A percentile compares a stretch with the other conserved stretches of the same genome.
Conservation (phyloP, 2,797 vertebrate genomes). For the Bryconaethiops microstoma region DNA sequence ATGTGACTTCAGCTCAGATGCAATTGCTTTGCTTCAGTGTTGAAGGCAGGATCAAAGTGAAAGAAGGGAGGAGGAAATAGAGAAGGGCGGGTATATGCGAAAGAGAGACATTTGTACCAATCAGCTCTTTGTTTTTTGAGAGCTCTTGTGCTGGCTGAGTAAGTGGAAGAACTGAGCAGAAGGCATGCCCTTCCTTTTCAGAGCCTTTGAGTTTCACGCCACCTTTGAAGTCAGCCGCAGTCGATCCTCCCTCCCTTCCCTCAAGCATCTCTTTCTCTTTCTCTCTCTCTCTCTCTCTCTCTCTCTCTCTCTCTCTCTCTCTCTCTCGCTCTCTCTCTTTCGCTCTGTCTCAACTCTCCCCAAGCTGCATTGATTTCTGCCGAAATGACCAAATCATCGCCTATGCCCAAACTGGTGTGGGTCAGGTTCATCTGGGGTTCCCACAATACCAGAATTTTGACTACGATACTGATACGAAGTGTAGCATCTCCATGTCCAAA, state of each 20-base stretch:
- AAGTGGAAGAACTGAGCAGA: slow-evolving; percentile 20
- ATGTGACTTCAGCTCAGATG: background rate
- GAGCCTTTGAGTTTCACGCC: slow-evolving; percentile 56
- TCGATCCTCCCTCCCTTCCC: slow-evolving; percentile 4
- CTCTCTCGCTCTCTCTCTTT: background rate
- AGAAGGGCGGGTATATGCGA: slow-evolving; percentile 3
- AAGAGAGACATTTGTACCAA: slow-evolving; percentile 26
- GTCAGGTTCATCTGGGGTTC: slow-evolving; percentile 33
- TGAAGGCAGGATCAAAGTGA: slow-evolving; percentile 6
- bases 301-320: slow-evolving; percentile 4
- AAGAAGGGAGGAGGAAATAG: slow-evolving; percentile 1
- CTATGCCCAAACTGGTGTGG: slow-evolving; percentile 60
- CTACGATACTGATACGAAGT: background rate
- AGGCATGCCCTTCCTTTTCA: slow-evolving; percentile 31
- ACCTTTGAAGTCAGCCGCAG: slow-evolving; percentile 69
- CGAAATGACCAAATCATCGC: slow-evolving; percentile 63
- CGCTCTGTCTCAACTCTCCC: background rate
- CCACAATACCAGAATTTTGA: background rate
- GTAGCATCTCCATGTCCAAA: too few species aligned
- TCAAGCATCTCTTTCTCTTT: background rate
- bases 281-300: background rate
- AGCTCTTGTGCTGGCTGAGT: slow-evolving; percentile 48
- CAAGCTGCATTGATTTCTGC: slow-evolving; percentile 69
- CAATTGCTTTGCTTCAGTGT: background rate
- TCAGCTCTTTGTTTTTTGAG: slow-evolving; percentile 47